Conservation (phyloP, 92 coral and sea anemone genomes). For the Zoanthus solanderi region DNA sequence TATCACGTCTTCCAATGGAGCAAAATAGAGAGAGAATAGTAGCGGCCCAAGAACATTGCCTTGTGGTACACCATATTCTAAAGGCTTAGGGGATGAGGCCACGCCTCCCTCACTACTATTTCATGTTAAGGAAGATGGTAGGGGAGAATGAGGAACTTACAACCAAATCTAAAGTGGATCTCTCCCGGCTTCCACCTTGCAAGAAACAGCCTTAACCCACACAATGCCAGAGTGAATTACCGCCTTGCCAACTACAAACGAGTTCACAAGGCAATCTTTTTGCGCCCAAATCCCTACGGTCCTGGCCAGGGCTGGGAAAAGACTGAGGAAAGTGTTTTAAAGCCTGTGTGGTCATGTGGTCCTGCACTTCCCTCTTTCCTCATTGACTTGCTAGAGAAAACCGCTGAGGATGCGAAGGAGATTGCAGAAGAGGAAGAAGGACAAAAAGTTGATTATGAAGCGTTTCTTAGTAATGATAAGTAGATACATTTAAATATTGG, state of each 20-base stretch:
- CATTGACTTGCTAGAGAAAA: conserved; percentile 53
- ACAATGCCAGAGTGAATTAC: conserved; percentile 52
- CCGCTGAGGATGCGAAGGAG: conserved; percentile 19
- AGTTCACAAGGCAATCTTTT: conserved; percentile 51
- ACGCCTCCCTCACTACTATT: background rate
- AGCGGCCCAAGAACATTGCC: too few relatives aligned
- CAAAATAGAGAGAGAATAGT: too few relatives aligned
- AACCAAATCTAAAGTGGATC: conserved; percentile 51
- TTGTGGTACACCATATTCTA: too few relatives aligned
- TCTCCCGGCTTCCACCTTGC: conserved; percentile 62
- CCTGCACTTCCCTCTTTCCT: conserved; percentile 58
- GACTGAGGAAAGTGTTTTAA: conserved; percentile 48
- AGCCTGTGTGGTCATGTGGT: conserved; percentile 65
- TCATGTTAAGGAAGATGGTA: conserved; percentile 54
- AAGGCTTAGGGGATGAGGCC: too few relatives aligned
- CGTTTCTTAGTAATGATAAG: conserved; percentile 45
- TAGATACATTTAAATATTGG: too few relatives aligned
- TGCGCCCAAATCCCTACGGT: conserved; percentile 48
- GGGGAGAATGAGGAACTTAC: conserved; percentile 49
- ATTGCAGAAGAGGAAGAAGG: conserved; percentile 37
- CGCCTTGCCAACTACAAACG: conserved; percentile 62
- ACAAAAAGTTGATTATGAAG: conserved; percentile 44
- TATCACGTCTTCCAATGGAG: too few relatives aligned
- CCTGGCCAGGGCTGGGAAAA: conserved; percentile 51
- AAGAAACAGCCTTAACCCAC: conserved; percentile 58